These are phyloP conservation scores for Calephelis virginiensis DNA, from an alignment of 1,140 invertebrate genomes.

Conservation along the genomic window DNA sequence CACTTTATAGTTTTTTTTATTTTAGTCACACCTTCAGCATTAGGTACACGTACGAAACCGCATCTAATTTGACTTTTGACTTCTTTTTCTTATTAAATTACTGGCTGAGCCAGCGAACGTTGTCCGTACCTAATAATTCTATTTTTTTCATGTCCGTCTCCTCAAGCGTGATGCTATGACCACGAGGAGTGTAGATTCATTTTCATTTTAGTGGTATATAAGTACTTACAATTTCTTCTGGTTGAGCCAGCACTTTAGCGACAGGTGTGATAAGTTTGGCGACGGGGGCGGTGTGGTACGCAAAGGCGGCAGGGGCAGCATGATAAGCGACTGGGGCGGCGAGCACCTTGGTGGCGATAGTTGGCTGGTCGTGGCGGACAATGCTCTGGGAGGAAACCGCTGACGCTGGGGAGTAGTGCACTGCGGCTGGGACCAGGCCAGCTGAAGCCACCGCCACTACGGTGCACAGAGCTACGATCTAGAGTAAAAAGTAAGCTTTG, in stretches of 20 bases:
- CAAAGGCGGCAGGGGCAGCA: conserved; percentile 29
- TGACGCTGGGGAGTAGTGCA: conserved; percentile 35
- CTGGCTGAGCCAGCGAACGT: too few species aligned
- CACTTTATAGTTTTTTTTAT: too few species aligned
- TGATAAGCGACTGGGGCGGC: conserved; percentile 37
- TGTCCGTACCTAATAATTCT: too few species aligned
- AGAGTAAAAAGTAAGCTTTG: conserved; percentile 23
- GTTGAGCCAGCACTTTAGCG: conserved; percentile 28
- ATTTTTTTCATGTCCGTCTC: too few species aligned
- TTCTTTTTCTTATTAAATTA: too few species aligned
- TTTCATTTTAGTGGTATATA: background rate
- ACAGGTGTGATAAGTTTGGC: conserved; percentile 24
- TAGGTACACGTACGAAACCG: too few species aligned
- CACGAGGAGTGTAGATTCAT: too few species aligned
- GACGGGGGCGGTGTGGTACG: conserved; percentile 26
- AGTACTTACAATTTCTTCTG: conserved; percentile 28
- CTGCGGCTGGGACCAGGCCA: conserved; percentile 39
- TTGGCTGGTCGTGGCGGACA: conserved; percentile 36
- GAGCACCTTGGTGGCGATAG: conserved; percentile 25
- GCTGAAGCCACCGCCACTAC: conserved; percentile 45
- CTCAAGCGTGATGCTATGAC: too few species aligned
- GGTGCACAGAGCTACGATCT: conserved; percentile 46
- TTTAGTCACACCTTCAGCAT: too few species aligned
- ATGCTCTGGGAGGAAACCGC: conserved; percentile 47
- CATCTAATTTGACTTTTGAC: too few species aligned